Base-by-base conservation (phyloP, 1,140 invertebrate genomes). In the Nomia melanderi region DNA sequence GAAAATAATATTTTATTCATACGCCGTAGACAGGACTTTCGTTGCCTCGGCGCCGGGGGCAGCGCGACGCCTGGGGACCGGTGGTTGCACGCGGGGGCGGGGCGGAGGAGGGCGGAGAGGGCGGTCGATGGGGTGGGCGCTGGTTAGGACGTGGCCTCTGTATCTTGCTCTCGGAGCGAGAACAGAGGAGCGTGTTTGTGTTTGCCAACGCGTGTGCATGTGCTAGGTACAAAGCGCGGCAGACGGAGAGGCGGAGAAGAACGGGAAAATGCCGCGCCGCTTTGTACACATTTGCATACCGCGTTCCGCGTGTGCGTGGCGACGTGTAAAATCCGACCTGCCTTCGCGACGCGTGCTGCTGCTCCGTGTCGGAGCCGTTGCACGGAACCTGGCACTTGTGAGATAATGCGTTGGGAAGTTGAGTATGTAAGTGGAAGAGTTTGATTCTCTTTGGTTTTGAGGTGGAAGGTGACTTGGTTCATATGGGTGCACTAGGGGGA, bases 251-350 rank as follows among this genome's bases (percentile, higher is more conserved):
- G 36, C 44, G 39, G 25, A 59, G 25, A 56, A 29, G 67, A 78
- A 39, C n/a, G 70, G 66, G 72, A 79, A 81, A 86, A 86, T 78
- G 84, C 72, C 70, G 12, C 20, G 78, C 50, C 74, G 86, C 81
- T 87, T 88, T 87, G 85, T 87, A 87, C 78, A 87, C 83, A 87
- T 87, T 88, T 88, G 86, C 86, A 86, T 87, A 85, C 77, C 59
- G 79, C 77, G 73, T 87, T 85, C 54, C 79, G 33, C 62, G 83
- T 81, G 73, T 83, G 75, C 74, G 77, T 79, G 66, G 39, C 77
- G 76, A 85, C 79, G 85, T 79, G 83, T 84, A 81, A 88, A 87
- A 88, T 87, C 80, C 79, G 77, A 82, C 79, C 79, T 75, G 75
- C 57, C 65, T 80, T n/a, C n/a, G n/a, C n/a, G n/a, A n/a, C n/a